Evolutionary conservation across 2,113 vertebrate genomes (phyloP).

Genomic region (Vidua macroura): DNA sequence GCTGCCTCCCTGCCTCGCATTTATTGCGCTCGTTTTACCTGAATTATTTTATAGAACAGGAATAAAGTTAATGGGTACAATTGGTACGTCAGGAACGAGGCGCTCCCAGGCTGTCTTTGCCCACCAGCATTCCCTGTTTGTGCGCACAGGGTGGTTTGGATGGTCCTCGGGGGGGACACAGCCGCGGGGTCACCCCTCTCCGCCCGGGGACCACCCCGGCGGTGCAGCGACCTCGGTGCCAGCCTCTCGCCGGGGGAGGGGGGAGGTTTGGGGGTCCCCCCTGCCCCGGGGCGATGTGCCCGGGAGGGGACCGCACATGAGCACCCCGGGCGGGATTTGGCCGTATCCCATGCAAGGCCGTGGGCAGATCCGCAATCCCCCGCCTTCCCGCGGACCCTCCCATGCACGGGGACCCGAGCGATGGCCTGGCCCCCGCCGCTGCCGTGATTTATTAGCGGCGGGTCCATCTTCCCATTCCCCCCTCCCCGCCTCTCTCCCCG

Average conservation of each 20-base stretch:
- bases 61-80: background rate
- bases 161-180: background rate
- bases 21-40: background rate
- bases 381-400: background rate
- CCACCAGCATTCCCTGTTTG: background rate
- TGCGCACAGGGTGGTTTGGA: background rate
- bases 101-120: background rate
- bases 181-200: background rate
- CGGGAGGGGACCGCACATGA: fast-evolving
- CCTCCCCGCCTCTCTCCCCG: background rate
- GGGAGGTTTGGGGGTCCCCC: background rate
- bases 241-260: fast-evolving
- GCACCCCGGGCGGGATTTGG: background rate
- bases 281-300: too few relatives aligned
- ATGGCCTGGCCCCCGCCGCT: background rate
- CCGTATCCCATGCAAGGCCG: background rate
- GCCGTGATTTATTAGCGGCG: background rate
- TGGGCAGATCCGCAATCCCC: background rate
- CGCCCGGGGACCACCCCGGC: background rate
- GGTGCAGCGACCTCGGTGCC: background rate
- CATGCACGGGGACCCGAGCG: background rate
- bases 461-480: background rate
- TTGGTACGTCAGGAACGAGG: background rate
- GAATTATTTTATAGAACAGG: background rate
- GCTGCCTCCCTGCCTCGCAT: background rate